Percentiles rank a stretch among this genome's conserved stretches.
These are phyloP conservation scores for Rhombomys opimus DNA, from an alignment of 2,113 vertebrate genomes.

Conservation along the genomic window DNA sequence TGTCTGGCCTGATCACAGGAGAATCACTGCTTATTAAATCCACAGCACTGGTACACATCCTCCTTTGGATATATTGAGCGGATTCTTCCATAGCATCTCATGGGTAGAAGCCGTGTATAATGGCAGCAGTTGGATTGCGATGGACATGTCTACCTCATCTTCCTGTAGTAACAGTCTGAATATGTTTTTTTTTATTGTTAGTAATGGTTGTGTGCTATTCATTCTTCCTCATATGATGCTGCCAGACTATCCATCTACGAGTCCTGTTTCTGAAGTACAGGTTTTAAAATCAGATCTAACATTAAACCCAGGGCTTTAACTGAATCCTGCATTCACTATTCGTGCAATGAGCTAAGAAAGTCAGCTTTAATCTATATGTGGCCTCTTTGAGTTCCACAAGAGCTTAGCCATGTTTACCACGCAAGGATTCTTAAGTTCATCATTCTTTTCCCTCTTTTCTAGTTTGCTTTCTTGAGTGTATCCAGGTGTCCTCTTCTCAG, in stretches of 20 bases:
- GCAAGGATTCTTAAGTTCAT: background rate
- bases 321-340: background rate
- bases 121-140: constrained; percentile 14
- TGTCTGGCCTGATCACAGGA: constrained; percentile 58
- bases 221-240: background rate
- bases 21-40: constrained; percentile 40
- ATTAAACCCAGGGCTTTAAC: background rate
- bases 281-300: background rate
- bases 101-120: background rate
- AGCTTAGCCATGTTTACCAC: background rate
- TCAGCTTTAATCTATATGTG: background rate
- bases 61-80: constrained; percentile 17
- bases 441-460: background rate
- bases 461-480: background rate
- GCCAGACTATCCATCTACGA: background rate
- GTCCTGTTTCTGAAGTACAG: background rate
- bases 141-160: background rate
- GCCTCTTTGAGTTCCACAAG: background rate
- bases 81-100: constrained; percentile 42
- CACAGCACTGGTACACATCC: constrained; percentile 37
- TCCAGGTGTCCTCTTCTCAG: background rate
- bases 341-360: background rate
- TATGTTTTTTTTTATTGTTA: background rate
- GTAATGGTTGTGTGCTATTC: background rate
- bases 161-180: background rate